Evolutionary conservation across 1,140 invertebrate genomes (phyloP), one percentile per base, ranked within the genome.

Genomic region (Cardiocondyla obscurior): DNA sequence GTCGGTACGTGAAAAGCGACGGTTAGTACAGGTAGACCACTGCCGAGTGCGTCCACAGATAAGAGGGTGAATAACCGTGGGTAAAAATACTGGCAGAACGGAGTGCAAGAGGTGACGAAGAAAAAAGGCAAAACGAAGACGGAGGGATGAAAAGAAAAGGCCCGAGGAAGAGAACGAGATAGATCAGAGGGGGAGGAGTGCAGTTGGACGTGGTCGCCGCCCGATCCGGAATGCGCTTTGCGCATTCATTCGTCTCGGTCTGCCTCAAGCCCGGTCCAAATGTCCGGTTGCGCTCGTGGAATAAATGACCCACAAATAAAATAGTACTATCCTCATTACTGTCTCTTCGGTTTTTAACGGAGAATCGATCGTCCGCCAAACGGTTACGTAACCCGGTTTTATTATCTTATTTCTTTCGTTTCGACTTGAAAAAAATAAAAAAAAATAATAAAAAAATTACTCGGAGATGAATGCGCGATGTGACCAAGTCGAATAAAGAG

Each of bases 11-110:
- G 65, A 83, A 85, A 30, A n/a, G 0, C 16, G 44, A 58, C 49
- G 49, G 33, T 67, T 81, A 62, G 77, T 82, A 77, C 67, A 60
- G 79, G 55, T 85, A 86, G 81, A 88, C 90, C 87, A 91, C 67
- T 73, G 83, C 86, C 57, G 58, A 82, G 67, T 64, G 85, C 90
- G 90, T 91, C 89, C 88, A 86, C 84, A 90, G 84, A 90, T 90
- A 90, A 91, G 84, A 85, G 88, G 93, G 93, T 94, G 92, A 94
- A 94, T 91, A 94, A 94, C 93, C 93, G 88, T 83, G 84, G 92
- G 90, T 93, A 94, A 93, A 94, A 94, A 94, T 94, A 94, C 91
- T 89, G 69, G 73, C 86, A 70, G 72, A 76, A 81, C 42, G 55
- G 85, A 82, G 81, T 49, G 76, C 57, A 49, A 81, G 57, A 83